Evolutionary conservation across 2,113 vertebrate species (phyloP), one percentile per base, ranked within the genome.

Genomic region (Nyctibius bracteatus): DNA sequence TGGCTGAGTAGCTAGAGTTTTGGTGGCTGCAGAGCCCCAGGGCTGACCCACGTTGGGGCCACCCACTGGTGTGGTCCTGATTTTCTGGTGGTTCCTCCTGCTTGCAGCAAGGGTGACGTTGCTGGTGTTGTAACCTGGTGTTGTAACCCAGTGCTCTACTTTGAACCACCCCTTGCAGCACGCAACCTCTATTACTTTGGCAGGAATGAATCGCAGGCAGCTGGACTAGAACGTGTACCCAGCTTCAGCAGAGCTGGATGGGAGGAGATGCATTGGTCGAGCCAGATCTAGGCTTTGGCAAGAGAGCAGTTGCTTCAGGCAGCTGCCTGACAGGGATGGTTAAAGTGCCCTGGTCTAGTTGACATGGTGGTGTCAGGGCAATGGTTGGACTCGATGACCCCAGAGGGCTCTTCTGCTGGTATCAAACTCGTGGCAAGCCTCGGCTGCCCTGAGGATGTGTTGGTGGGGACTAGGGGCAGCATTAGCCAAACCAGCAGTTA

Each of bases 31-130:
- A 72, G 39, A 78, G 41, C 27, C 58, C 37, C 30, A 37, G 51
- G 7, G 31, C 31, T 43, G 61, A 71, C 27, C 39, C 35, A 24
- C 1, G 1, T 8, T 55, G 63, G 24, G 52, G 24, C 30, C 20
- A 10, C 51, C 25, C 14, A 20, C 3, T 0, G 0, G 5, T 66
- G 23, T 9, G n/a, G 44, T 72, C 58, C 57, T 75, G 57, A 28
- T 84, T 61, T 73, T 67, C 35, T 68, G 19, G 44, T 61, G 6
- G 2, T 58, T 47, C 55, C 21, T 88, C 65, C 79, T 84, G 63
- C 58, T 46, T 90, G 59, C 35, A 68, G 41, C 41, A 44, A 68
- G n/a, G 73, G n/a, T 71, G 68, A 19, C 1, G 2, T 15, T 74
- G 73, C 74, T 68, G 57, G 5, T 68, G 47, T 33, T 58, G 39